Evolutionary conservation across 2,113 vertebrate species (phyloP).

Genomic region (Capreolus pygargus): DNA sequence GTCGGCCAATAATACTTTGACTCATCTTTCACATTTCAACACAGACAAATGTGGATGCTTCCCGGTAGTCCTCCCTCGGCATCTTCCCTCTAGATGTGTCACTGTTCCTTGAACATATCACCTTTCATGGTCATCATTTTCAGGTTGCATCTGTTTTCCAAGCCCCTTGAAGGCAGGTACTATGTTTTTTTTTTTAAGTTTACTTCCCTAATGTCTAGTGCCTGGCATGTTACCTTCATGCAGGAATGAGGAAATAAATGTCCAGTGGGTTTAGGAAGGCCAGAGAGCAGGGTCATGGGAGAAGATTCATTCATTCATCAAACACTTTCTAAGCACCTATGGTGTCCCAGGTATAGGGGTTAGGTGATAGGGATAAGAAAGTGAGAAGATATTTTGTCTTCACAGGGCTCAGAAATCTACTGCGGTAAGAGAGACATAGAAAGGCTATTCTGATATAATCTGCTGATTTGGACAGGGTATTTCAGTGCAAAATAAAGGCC

Average conservation of each 20-base stretch:
- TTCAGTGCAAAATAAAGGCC: not conserved
- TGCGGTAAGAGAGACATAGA: not conserved
- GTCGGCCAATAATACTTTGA: not conserved
- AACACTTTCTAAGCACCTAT: not conserved
- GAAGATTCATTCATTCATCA: not conserved
- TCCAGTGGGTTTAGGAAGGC: not conserved
- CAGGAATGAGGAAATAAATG: not conserved
- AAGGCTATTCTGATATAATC: not conserved
- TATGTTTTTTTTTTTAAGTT: not conserved
- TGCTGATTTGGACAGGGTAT: not conserved
- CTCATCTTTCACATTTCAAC: not conserved
- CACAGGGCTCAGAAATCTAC: not conserved
- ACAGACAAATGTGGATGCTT: not conserved
- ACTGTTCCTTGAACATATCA: not conserved
- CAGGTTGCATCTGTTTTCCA: not conserved
- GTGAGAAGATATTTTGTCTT: not conserved
- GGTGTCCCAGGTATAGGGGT: not conserved
- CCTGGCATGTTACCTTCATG: not conserved
- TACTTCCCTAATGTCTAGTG: not conserved
- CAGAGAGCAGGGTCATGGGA: not conserved
- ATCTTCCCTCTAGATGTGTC: accelerated
- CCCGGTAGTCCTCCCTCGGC: not conserved
- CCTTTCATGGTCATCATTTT: not conserved
- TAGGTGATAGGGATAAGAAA: not conserved
- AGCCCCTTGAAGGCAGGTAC: not conserved